These are phyloP conservation scores for Syngnathus scovelli DNA, from an alignment of 2,113 vertebrate genomes.

Conservation along the genomic window DNA sequence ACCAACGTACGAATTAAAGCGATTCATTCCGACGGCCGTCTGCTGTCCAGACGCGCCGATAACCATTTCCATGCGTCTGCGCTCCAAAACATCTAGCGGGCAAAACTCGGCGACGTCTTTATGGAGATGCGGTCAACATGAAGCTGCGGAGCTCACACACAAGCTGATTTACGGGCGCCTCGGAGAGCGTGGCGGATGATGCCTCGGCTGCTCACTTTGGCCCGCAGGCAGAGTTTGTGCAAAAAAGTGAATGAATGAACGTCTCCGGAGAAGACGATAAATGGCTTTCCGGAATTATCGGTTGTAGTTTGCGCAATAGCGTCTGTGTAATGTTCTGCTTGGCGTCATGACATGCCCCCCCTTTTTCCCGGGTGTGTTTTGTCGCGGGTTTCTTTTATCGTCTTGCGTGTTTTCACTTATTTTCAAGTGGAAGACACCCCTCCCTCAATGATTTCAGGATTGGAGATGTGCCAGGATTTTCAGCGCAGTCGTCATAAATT, in stretches of 20 bases:
- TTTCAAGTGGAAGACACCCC: background rate
- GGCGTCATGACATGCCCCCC: conserved; percentile 20
- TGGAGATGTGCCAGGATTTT: conserved; percentile 8
- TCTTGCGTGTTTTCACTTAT: conserved; percentile 3
- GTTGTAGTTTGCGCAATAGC: conserved; percentile 48
- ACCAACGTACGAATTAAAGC: no score
- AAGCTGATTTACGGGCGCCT: conserved; percentile 50
- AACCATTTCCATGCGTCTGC: conserved; percentile 31
- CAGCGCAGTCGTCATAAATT: conserved; percentile 4
- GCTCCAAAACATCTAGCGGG: conserved; percentile 6
- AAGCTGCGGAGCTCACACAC: conserved; percentile 26
- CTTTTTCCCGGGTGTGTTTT: background rate
- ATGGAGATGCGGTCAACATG: conserved; percentile 20
- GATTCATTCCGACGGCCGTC: background rate
- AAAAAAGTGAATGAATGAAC: conserved; percentile 38
- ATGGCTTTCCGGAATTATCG: conserved; percentile 21
- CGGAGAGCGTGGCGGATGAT: conserved; percentile 40
- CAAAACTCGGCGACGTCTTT: conserved; percentile 9
- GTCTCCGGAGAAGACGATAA: conserved; percentile 32
- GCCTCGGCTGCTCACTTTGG: conserved; percentile 13
- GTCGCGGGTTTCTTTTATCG: conserved; percentile 11
- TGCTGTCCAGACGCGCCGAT: background rate
- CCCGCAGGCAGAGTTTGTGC: conserved; percentile 42
- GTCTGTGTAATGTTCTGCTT: conserved; percentile 10
- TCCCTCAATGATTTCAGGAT: conserved; percentile 14